A percentile compares a stretch with the other conserved stretches of the same genome.
These are phyloP conservation scores for Dendrolimus kikuchii DNA, from an alignment of 1,140 invertebrate species.

Conservation along the genomic window DNA sequence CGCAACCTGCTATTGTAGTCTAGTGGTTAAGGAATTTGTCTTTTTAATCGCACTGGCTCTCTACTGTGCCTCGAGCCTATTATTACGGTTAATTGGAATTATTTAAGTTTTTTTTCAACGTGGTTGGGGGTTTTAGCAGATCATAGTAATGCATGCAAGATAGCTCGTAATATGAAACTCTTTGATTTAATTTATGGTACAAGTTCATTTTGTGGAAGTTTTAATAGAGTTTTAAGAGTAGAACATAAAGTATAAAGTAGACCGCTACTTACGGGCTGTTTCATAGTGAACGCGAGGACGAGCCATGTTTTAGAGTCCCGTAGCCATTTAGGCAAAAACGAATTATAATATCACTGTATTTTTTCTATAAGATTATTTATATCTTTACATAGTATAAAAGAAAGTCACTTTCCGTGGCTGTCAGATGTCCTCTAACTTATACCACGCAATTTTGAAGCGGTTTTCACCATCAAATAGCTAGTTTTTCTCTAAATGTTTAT, in stretches of 20 bases:
- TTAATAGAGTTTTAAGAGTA: slow-evolving; percentile 29
- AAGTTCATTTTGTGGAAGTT: slow-evolving; percentile 42
- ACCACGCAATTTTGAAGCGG: no score
- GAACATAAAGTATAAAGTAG: not conserved
- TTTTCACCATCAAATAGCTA: no score
- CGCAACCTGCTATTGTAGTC: slow-evolving; percentile 63
- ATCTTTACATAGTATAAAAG: no score
- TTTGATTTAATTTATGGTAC: slow-evolving; percentile 58
- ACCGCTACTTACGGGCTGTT: no score
- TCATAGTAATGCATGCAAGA: slow-evolving; percentile 42
- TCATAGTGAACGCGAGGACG: no score
- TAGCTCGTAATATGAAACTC: slow-evolving; percentile 36
- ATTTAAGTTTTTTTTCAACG: slow-evolving; percentile 62
- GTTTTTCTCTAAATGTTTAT: no score
- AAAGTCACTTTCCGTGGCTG: no score
- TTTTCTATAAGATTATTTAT: no score
- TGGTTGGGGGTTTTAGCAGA: slow-evolving; percentile 47
- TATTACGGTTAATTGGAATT: slow-evolving; percentile 71
- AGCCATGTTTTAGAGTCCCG: no score
- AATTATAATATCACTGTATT: no score
- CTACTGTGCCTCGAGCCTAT: slow-evolving; percentile 52
- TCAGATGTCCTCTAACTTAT: no score
- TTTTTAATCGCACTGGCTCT: slow-evolving; percentile 66
- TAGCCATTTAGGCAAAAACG: no score
- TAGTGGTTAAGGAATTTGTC: slow-evolving; percentile 67